Evolutionary conservation across 1,140 invertebrate species (phyloP), one percentile per base, ranked within the genome.

Genomic region (Drosophila sulfurigaster): DNA sequence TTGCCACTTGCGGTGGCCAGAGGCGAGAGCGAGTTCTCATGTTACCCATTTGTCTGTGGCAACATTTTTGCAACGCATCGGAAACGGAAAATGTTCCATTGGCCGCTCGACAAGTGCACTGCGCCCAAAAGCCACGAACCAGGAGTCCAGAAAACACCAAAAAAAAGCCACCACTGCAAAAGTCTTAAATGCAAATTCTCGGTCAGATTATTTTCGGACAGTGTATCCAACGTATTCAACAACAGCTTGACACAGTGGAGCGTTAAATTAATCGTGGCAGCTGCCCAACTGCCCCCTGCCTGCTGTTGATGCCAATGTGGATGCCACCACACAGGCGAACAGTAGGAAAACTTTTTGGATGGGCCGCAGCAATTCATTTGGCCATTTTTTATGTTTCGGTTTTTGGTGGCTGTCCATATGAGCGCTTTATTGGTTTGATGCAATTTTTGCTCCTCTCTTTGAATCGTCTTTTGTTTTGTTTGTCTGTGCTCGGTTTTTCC

Each of bases 211-310:
- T 71, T 65, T 25, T 74, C 51, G 63, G 20, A 11, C 72, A 65
- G 76, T 87, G 79, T 71, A 77, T 28, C 35, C 45, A 38, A 28
- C 20, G 28, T 49, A 8, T 32, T 46, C 68, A 64, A 72, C 59
- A 82, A 63, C 81, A 78, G 70, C 78, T 81, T 91, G 82, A 75
- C 73, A 91, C 87, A 91, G 57, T 81, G 87, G 67, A 87, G 88
- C 75, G 82, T 78, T 81, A 90, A 91, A 91, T 91, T 91, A 91
- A 91, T 88, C 88, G 82, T 81, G 75, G 82, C 72, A 75, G 65
- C 66, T 67, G 57, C 68, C 56, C 72, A 54, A 20, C 58, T 38
- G 20, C 69, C 60, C 25, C 6, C 32, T 25, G 20, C 11, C n/a
- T 16, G 11, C 32, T 6, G 32, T 4, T 10, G 38, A 10, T 56